Evolutionary conservation across 2,797 vertebrate genomes (phyloP).

Genomic region (Craterocephalus amniculus): DNA sequence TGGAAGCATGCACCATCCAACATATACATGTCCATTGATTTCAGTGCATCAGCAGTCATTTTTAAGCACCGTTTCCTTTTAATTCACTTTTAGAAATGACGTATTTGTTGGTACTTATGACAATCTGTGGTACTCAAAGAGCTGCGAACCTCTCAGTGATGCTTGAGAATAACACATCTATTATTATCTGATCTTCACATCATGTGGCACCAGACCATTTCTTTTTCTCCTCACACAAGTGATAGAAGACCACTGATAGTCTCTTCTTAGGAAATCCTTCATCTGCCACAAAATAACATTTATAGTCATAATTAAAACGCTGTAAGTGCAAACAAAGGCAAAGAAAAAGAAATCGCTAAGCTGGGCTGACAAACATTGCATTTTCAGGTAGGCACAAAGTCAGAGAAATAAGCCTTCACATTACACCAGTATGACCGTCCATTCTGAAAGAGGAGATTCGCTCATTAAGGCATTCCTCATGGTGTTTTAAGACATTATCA

Average conservation of each 20-base stretch:
- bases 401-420: slow-evolving; percentile 71
- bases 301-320: slow-evolving; percentile 21
- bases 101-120: slow-evolving; percentile 51
- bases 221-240: slow-evolving; percentile 19
- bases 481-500: slow-evolving; percentile 73
- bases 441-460: slow-evolving; percentile 57
- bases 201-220: slow-evolving; percentile 45
- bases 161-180: slow-evolving; percentile 58
- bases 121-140: slow-evolving; percentile 50
- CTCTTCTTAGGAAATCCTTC: slow-evolving; percentile 53
- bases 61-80: slow-evolving; percentile 63
- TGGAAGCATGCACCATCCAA: slow-evolving; percentile 40
- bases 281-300: slow-evolving; percentile 39
- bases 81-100: slow-evolving; percentile 64
- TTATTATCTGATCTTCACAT: slow-evolving; percentile 44
- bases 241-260: slow-evolving; percentile 48
- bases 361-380: slow-evolving; percentile 70
- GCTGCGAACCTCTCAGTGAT: slow-evolving; percentile 39
- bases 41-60: slow-evolving; percentile 55
- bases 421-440: slow-evolving; percentile 61
- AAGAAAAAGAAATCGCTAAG: slow-evolving; percentile 66
- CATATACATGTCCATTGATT: slow-evolving; percentile 52
- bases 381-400: slow-evolving; percentile 78
- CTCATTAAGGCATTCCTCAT: slow-evolving; percentile 80
- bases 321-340: slow-evolving; percentile 63